A percentile compares a stretch with the other conserved stretches of the same genome.
phyloP scores from a whole-genome alignment of 1,140 invertebrate genomes.

The Cyphomyrmex costatus region DNA sequence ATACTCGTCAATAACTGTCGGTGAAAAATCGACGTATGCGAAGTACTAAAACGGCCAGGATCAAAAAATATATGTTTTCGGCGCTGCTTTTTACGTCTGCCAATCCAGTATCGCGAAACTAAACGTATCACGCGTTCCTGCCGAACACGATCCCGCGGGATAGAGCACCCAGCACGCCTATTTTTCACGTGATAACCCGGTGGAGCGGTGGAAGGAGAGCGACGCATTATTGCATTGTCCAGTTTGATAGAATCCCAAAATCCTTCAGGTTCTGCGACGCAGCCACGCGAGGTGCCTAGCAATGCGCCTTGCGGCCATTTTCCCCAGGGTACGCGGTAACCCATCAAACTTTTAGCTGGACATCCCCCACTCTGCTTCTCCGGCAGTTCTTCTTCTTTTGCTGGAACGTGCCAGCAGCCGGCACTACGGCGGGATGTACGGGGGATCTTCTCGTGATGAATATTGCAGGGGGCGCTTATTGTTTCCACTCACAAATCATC shows the following conservation, averaged over 20 bases:
- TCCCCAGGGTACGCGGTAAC: constrained; percentile 83
- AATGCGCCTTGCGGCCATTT: constrained; percentile 82
- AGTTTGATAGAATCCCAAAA: constrained; percentile 87
- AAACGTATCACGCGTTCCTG: constrained; percentile 50
- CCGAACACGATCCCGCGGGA: constrained; percentile 53
- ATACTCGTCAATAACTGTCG: not conserved
- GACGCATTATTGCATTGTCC: constrained; percentile 87
- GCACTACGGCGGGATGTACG: constrained; percentile 37
- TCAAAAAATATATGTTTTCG: constrained; percentile 46
- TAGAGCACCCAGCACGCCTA: constrained; percentile 66
- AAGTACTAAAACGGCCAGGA: constrained; percentile 22
- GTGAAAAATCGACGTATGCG: not conserved
- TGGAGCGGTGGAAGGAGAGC: constrained; percentile 67
- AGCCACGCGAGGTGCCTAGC: constrained; percentile 82
- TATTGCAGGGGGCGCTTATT: constrained; percentile 86
- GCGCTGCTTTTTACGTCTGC: constrained; percentile 42
- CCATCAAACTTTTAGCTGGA: constrained; percentile 86
- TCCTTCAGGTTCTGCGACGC: constrained; percentile 83
- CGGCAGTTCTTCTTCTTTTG: constrained; percentile 74
- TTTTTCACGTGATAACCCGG: constrained; percentile 80
- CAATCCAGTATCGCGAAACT: constrained; percentile 59
- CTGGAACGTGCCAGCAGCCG: constrained; percentile 76
- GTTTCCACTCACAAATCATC: constrained; percentile 86
- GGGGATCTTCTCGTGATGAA: constrained; percentile 82
- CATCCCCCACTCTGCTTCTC: constrained; percentile 67